phyloP scores from a whole-genome alignment of 2,113 vertebrate species.

The Apus apus region DNA sequence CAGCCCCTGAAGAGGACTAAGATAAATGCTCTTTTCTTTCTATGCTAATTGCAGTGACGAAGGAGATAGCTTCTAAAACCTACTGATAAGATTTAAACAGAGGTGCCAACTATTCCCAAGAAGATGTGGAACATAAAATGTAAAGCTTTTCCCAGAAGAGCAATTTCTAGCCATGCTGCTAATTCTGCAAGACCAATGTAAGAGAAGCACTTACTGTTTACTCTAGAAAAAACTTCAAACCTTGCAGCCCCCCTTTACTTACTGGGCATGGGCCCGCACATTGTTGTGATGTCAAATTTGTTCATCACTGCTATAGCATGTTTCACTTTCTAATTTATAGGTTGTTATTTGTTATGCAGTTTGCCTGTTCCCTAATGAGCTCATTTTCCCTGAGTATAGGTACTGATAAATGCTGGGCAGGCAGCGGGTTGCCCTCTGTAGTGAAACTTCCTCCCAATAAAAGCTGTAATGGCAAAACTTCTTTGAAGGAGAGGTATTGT shows the following conservation, averaged over 20 bases:
- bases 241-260: neutral
- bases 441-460: neutral
- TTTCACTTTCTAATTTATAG: neutral
- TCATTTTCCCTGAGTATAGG: neutral
- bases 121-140: slow-evolving; percentile 42
- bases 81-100: slow-evolving; percentile 40
- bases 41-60: slow-evolving; percentile 10
- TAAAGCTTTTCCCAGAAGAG: slow-evolving; percentile 48
- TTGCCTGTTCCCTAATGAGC: neutral
- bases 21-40: slow-evolving; percentile 24
- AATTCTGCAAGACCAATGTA: slow-evolving; percentile 32
- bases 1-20: neutral
- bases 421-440: neutral
- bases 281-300: neutral
- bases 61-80: slow-evolving; percentile 25
- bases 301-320: neutral
- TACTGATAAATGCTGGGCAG: slow-evolving; percentile 10
- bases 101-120: slow-evolving; percentile 45
- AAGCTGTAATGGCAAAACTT: neutral
- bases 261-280: neutral
- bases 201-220: slow-evolving; percentile 2
- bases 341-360: neutral
- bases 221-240: neutral
- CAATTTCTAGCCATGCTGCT: slow-evolving; percentile 39
- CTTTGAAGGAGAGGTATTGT: slow-evolving; percentile 12